Conservation (phyloP, 1,140 invertebrate genomes). For the Danaus melanippus region DNA sequence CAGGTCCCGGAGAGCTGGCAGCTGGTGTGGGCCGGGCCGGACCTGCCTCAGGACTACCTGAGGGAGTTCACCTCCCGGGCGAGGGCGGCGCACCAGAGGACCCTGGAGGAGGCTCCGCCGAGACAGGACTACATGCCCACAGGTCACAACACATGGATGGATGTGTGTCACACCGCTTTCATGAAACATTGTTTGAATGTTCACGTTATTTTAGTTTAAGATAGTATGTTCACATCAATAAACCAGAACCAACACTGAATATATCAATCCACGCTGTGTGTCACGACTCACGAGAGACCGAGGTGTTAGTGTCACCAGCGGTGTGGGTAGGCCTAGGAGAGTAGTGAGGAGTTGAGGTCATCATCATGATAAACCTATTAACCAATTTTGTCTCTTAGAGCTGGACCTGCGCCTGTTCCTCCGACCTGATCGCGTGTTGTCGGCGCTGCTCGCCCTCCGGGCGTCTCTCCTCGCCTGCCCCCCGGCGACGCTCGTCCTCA, state of each 20-base stretch:
- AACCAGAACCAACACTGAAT: no score
- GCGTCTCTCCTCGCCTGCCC: constrained; percentile 21
- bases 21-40: constrained; percentile 44
- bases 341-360: no score
- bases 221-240: no score
- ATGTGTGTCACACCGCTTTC: no score
- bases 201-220: no score
- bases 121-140: constrained; percentile 32
- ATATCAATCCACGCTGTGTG: no score
- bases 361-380: no score
- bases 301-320: no score
- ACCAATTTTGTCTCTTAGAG: constrained; percentile 17
- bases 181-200: no score
- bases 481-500: constrained; percentile 24
- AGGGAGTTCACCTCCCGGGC: constrained; percentile 46
- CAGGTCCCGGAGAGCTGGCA: constrained; percentile 56
- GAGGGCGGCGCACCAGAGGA: constrained; percentile 29
- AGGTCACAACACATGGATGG: constrained; percentile 22
- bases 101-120: constrained; percentile 1
- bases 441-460: constrained; percentile 31
- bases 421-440: constrained; percentile 33
- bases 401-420: constrained; percentile 43
- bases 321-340: no score
- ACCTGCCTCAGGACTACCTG: constrained; percentile 35
- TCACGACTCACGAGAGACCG: no score